Conservation (phyloP, 2,797 vertebrate genomes). For the Botia almorhae region DNA sequence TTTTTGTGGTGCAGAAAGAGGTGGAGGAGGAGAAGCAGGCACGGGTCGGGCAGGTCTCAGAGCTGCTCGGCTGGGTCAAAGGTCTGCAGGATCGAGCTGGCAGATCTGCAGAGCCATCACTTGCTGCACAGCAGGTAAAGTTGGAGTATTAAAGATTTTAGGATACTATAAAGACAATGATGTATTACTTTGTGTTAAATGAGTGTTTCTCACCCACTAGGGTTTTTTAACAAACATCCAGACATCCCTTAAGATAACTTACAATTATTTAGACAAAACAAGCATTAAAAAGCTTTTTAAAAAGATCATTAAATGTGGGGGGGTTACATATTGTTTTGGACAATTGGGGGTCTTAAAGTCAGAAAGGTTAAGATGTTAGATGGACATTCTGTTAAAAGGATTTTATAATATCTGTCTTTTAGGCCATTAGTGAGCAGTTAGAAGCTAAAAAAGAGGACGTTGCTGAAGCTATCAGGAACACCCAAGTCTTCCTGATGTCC, state of each 20-base stretch:
- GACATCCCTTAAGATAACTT: too few species aligned
- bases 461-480: constrained; percentile 89
- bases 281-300: too few species aligned
- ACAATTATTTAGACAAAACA: too few species aligned
- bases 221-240: too few species aligned
- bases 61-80: constrained; percentile 89
- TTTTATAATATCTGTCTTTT: constrained; percentile 1
- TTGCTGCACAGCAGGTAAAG: constrained; percentile 90
- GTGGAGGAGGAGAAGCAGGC: constrained; percentile 97
- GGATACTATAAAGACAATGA: neutral
- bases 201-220: too few species aligned
- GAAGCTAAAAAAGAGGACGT: constrained; percentile 89
- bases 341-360: too few species aligned
- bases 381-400: neutral
- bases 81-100: constrained; percentile 78
- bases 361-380: too few species aligned
- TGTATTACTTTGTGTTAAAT: neutral
- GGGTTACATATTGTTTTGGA: too few species aligned
- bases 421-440: constrained; percentile 90
- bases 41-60: constrained; percentile 89
- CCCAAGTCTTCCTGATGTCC: constrained; percentile 90
- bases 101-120: constrained; percentile 84
- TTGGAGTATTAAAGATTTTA: neutral
- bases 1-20: constrained; percentile 82
- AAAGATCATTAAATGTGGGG: too few species aligned